These are phyloP conservation scores for Calliphora vicina DNA, from an alignment of 1,140 invertebrate genomes.

Conservation along the genomic window DNA sequence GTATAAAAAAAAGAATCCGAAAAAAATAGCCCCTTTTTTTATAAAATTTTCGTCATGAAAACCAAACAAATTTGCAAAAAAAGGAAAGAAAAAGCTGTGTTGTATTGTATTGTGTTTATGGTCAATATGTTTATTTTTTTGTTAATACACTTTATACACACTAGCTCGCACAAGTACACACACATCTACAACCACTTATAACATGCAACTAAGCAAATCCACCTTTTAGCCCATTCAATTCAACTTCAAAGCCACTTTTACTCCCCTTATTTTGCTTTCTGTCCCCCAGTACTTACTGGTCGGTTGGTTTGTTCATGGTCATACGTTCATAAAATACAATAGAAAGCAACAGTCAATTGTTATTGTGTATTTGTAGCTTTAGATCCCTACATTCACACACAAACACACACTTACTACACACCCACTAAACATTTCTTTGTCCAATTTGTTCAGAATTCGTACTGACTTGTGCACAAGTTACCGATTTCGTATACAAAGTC, in stretches of 20 bases:
- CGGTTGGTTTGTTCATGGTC: slow-evolving; percentile 24
- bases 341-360: slow-evolving; percentile 44
- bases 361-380: slow-evolving; percentile 46
- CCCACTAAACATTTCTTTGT: too few species aligned
- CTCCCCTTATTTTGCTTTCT: background rate
- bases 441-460: too few species aligned
- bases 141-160: slow-evolving; percentile 28
- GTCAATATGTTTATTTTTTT: slow-evolving; percentile 27
- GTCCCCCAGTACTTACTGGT: background rate
- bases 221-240: background rate
- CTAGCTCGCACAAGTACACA: too few species aligned
- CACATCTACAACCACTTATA: slow-evolving; percentile 19
- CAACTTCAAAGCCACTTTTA: background rate
- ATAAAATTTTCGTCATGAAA: slow-evolving; percentile 20
- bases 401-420: slow-evolving; percentile 42
- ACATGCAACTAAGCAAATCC: slow-evolving; percentile 6
- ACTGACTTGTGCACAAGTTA: too few species aligned
- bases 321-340: slow-evolving; percentile 8
- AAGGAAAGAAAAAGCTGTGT: slow-evolving; percentile 1
- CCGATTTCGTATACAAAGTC: too few species aligned
- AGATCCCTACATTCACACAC: slow-evolving; percentile 36
- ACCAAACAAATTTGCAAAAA: slow-evolving; percentile 15
- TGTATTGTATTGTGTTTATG: slow-evolving; percentile 29
- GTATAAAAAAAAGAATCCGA: background rate
- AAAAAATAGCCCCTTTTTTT: background rate